Percentiles rank a stretch among this genome's conserved stretches.
Evolutionary conservation across 1,140 invertebrate genomes (phyloP).

Genomic region (Drosophila orosa): DNA sequence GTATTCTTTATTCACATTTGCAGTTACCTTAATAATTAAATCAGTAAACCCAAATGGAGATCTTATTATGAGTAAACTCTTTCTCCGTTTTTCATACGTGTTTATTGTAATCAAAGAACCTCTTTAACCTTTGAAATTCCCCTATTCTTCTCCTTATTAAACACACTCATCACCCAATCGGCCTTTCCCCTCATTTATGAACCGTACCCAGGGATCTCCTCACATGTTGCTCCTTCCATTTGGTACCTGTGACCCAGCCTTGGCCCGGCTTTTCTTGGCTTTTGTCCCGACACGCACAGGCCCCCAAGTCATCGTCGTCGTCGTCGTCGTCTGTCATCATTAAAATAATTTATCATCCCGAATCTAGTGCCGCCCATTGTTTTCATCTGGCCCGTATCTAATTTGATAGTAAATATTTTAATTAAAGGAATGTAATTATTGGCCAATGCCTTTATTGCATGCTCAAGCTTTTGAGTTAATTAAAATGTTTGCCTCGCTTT

Average conservation of each 20-base stretch:
- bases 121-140: neutral
- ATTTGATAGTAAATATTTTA: conserved; percentile 71
- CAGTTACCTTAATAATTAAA: neutral
- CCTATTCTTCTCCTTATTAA: neutral
- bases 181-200: neutral
- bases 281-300: conserved; percentile 66
- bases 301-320: conserved; percentile 5
- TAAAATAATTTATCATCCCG: conserved; percentile 73
- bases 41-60: neutral
- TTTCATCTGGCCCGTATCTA: conserved; percentile 16
- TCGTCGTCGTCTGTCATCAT: conserved; percentile 60
- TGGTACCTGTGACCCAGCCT: conserved; percentile 30
- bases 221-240: conserved; percentile 3
- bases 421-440: conserved; percentile 63
- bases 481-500: conserved; percentile 34
- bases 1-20: neutral
- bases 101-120: neutral
- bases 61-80: neutral
- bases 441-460: conserved; percentile 54
- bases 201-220: neutral
- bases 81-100: neutral
- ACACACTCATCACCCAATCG: neutral
- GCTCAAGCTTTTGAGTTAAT: conserved; percentile 53
- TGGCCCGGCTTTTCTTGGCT: conserved; percentile 49
- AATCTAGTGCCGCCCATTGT: conserved; percentile 42